Evolutionary conservation across 2,888 invertebrate species (phyloP).

Genomic region (Antheraea yamamai): DNA sequence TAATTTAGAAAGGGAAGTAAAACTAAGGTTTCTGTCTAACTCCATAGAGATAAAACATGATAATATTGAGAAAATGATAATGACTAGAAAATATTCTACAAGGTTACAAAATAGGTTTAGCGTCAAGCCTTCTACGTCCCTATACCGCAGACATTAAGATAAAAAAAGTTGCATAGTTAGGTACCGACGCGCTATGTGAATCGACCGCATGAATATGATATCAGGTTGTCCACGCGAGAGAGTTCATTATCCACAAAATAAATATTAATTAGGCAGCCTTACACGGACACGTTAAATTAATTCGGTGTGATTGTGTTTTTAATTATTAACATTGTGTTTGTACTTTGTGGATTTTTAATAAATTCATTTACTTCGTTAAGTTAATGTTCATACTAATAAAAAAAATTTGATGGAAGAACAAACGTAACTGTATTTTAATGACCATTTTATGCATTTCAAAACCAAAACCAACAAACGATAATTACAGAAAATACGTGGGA

Average conservation of each 20-base stretch:
- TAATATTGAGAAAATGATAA: not conserved
- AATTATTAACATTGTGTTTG: not conserved
- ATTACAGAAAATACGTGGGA: no score
- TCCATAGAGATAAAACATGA: not conserved
- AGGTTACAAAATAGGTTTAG: not conserved
- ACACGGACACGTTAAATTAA: constrained; percentile 6
- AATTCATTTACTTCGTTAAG: not conserved
- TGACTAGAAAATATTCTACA: constrained; percentile 5
- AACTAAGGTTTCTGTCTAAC: not conserved
- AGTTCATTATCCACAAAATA: constrained; percentile 7
- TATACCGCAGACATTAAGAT: not conserved
- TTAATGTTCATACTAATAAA: not conserved
- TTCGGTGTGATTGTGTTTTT: not conserved
- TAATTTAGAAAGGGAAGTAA: not conserved
- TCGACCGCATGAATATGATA: constrained; percentile 6
- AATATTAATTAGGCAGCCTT: not conserved
- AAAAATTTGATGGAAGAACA: no score
- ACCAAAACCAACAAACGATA: no score
- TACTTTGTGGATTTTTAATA: not conserved
- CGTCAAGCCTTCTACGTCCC: not conserved
- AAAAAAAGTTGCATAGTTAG: not conserved
- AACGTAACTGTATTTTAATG: no score
- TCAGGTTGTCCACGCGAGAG: constrained; percentile 1
- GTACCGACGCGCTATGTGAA: not conserved
- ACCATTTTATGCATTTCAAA: no score